Evolutionary conservation across 2,888 invertebrate genomes (phyloP), one percentile per base, ranked within the genome.

Genomic region (Sturmia bella): DNA sequence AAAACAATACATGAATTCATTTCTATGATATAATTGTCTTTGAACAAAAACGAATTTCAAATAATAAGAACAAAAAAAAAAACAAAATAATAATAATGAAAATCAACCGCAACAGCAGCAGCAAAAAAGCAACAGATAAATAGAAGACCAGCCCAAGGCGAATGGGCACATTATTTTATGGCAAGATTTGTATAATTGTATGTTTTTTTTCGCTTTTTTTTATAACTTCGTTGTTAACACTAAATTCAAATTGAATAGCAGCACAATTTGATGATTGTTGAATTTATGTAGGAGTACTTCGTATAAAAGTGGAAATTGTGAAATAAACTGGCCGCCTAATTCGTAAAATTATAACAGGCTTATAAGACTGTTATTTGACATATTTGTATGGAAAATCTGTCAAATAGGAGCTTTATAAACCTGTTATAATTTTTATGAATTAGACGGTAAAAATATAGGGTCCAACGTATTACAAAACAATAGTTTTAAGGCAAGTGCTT

Each of bases 111-210:
- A 76, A 61, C 63, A 73, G 37, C 21, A 52, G 11, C 50, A 66
- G 52, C 15, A 5, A 32, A 32, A 5, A 32, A 37, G 21, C 56
- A 39, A 66, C 24, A 50, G n/a, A 77, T 61, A 50, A 41, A 41
- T 57, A 15, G 24, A 66, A 66, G 57, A 78, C 27, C 72, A 61
- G 66, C 66, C 52, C 72, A 73, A 79, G 78, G 78, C 72, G 9
- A 61, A 75, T 11, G 41, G 11, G 63, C 21, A 41, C 39, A 52
- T 3, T 41, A 2, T 50, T 57, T 68, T 37, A 45, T 45, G 27
- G 45, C 15, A 27, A 2, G n/a, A 45, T 52, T 24, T 27, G 27
- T 27, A 27, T 27, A 27, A 27, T 32, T 32, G 7, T 32, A n/a
- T 32, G 9, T 32, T 45, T 37, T 39, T 6, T 24, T 68, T 27